These are phyloP conservation scores for Lemur catta DNA, from an alignment of 2,797 vertebrate genomes.

Conservation along the genomic window DNA sequence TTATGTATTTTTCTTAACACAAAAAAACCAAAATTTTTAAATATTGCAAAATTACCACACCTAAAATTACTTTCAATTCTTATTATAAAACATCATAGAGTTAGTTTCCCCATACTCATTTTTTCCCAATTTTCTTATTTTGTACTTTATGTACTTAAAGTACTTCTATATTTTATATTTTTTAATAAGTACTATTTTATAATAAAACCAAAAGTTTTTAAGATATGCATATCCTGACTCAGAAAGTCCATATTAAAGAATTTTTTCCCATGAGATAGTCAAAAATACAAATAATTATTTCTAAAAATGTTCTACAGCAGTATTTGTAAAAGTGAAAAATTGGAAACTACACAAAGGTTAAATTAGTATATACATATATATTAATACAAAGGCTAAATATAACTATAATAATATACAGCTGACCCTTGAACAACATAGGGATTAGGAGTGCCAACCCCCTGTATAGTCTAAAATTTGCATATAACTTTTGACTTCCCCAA, in stretches of 20 bases:
- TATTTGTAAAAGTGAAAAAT: background rate
- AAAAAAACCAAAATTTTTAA: background rate
- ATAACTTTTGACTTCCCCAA: background rate
- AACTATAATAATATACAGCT: background rate
- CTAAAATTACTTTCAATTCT: conserved; percentile 16
- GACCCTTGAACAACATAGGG: background rate
- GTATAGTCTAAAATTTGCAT: background rate
- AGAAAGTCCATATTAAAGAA: background rate
- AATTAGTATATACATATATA: background rate
- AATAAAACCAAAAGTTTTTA: background rate
- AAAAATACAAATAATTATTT: conserved; percentile 44
- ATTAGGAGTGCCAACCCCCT: background rate
- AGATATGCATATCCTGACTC: background rate
- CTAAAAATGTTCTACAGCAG: background rate
- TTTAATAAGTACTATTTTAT: background rate
- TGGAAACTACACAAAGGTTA: background rate
- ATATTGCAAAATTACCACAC: background rate
- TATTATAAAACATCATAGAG: background rate
- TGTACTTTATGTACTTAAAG: conserved; percentile 5
- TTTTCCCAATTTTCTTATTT: background rate
- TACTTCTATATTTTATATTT: background rate
- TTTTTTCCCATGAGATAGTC: background rate
- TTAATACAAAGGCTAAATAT: background rate
- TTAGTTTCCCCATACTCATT: background rate
- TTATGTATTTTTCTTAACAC: conserved; percentile 14